Evolutionary conservation across 1,140 invertebrate species (phyloP).

Genomic region (Heterodera carotae): DNA sequence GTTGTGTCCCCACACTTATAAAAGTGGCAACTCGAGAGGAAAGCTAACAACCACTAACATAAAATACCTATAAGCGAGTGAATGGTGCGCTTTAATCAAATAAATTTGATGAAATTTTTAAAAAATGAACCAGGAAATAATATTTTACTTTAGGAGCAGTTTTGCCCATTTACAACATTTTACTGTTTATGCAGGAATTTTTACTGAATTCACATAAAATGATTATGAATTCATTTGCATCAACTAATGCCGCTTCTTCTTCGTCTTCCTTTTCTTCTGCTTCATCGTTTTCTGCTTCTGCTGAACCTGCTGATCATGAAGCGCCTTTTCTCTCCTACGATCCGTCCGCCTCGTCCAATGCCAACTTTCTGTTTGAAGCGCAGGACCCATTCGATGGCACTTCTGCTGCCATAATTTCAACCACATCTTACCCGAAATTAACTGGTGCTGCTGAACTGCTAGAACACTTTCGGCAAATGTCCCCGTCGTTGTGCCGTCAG

Average conservation of each 20-base stretch:
- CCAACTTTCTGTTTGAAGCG: not conserved
- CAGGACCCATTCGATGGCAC: not conserved
- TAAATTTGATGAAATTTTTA: too few species aligned
- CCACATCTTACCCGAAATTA: not conserved
- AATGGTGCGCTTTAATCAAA: too few species aligned
- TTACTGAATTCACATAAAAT: too few species aligned
- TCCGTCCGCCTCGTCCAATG: not conserved
- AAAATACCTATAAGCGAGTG: not conserved
- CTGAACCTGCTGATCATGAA: not conserved
- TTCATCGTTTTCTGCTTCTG: not conserved
- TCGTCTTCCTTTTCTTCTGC: not conserved
- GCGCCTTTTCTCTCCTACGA: not conserved
- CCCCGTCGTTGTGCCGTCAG: conserved; percentile 56
- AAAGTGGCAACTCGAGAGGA: conserved; percentile 1
- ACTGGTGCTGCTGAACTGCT: conserved; percentile 9
- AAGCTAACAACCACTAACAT: not conserved
- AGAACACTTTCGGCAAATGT: conserved; percentile 40
- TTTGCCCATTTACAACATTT: too few species aligned
- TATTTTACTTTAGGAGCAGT: too few species aligned
- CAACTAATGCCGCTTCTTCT: not conserved
- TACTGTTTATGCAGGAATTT: too few species aligned
- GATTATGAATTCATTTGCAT: too few species aligned
- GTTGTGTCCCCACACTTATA: not conserved
- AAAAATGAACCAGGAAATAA: too few species aligned
- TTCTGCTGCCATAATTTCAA: not conserved